Evolutionary conservation across 2,797 vertebrate species (phyloP), one percentile per base, ranked within the genome.

Genomic region (Furcifer pardalis): DNA sequence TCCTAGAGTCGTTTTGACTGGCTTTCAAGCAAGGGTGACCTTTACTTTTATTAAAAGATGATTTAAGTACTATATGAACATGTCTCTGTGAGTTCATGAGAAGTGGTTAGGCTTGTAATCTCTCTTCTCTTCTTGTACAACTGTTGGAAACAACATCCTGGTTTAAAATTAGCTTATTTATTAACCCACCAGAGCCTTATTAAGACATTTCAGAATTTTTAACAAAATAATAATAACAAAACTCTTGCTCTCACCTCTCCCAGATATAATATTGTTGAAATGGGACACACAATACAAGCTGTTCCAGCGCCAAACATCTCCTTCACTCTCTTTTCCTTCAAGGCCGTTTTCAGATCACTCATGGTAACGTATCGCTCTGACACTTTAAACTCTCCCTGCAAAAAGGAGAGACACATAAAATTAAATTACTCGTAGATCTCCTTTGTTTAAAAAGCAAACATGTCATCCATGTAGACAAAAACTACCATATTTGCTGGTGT

Each of bases 241-340:
- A 75, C 3, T 35, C 1, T 7, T 59, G n/a, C 75, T 69, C 94
- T 94, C 88, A 98, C 98, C 97, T 97, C 89, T 44, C 94, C 96
- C 85, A 97, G 91, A 94, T 97, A 98, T 5, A 98, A 89, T 60
- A 99, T 93, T 37, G 92, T 89, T 23, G 96, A 96, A 69, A 98
- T 90, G 0, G 97, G 97, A 81, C 97, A 97, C 49, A 99, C 96
- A 52, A 97, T 6, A 1, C 97, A 97, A 83, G 98, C 98, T 0
- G 98, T 98, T 1, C 98, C 98, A 0, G 97, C 96, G 65, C 98
- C 98, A 82, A 99, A 99, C 96, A 98, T 96, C 94, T 98, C 98
- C 93, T 92, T 97, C 81, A 99, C 96, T 30, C 97, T 94, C 88
- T 93, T 92, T 82, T 96, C 95, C 87, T 96, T 93, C 92, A 98